Evolutionary conservation across 2,797 vertebrate genomes (phyloP).

Genomic region (Pristis pectinata): DNA sequence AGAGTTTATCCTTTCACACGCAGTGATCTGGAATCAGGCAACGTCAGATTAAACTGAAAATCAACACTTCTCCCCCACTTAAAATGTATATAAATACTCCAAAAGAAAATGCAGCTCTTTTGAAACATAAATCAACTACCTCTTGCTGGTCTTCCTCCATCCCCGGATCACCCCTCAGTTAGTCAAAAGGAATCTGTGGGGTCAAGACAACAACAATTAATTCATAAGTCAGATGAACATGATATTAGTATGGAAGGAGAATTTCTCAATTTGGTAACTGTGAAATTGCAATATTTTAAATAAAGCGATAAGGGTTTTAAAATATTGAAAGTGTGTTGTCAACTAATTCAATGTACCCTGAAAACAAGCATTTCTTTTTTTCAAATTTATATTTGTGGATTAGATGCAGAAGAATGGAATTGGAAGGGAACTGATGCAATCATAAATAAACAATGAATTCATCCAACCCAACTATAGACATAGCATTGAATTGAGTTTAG

Average conservation of each 20-base stretch:
- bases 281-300: not conserved
- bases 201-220: slow-evolving; percentile 5
- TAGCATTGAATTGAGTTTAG: not conserved
- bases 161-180: not conserved
- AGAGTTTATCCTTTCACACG: not conserved
- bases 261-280: not conserved
- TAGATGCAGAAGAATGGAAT: not conserved
- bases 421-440: not conserved
- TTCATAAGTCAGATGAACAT: not conserved
- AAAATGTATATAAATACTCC: not conserved
- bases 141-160: slow-evolving; percentile 29
- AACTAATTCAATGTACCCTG: not conserved
- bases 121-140: not conserved
- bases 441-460: not conserved
- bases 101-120: not conserved
- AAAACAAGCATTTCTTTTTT: not conserved
- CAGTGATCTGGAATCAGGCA: not conserved
- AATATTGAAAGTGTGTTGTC: not conserved
- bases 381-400: too few relatives aligned
- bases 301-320: not conserved
- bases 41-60: not conserved
- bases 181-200: not conserved
- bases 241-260: not conserved
- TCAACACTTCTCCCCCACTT: too few relatives aligned
- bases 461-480: not conserved